phyloP scores from a whole-genome alignment of 1,140 invertebrate genomes.

The Meloidogyne floridensis region DNA sequence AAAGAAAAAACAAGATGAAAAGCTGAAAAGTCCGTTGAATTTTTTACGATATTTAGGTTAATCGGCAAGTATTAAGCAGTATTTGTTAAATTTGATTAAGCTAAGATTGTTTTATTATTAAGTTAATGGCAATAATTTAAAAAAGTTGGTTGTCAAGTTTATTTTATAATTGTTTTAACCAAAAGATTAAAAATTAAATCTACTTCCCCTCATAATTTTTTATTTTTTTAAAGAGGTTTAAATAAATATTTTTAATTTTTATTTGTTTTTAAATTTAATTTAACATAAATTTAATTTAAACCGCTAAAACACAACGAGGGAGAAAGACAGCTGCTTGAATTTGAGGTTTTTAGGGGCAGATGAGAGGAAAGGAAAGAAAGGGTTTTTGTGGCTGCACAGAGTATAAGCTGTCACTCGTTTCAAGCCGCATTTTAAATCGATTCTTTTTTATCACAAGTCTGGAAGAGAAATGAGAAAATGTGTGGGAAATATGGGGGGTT shows the following conservation, averaged over 20 bases:
- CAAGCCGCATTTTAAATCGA: not conserved
- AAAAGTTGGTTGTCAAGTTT: no score
- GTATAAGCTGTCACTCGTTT: not conserved
- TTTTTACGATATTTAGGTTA: no score
- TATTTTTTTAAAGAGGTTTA: not conserved
- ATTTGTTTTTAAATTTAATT: not conserved
- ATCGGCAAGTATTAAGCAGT: no score
- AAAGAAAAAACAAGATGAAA: no score
- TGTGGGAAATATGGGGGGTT: not conserved
- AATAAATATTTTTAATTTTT: slow-evolving; percentile 3
- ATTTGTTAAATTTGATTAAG: no score
- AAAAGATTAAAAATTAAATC: not conserved
- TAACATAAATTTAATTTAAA: not conserved
- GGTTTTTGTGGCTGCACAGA: not conserved
- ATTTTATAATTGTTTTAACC: not conserved
- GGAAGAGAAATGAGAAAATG: slow-evolving; percentile 8
- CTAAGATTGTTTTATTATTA: no score
- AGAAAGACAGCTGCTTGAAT: not conserved
- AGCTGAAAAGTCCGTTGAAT: no score
- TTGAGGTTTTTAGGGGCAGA: not conserved
- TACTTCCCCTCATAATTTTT: not conserved
- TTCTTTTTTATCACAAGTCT: not conserved
- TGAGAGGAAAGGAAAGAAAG: not conserved
- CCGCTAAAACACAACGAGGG: not conserved
- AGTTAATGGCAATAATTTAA: no score